A percentile compares a stretch with the other conserved stretches of the same genome.
phyloP scores from a whole-genome alignment of 2,797 vertebrate species.

The Pampus argenteus region DNA sequence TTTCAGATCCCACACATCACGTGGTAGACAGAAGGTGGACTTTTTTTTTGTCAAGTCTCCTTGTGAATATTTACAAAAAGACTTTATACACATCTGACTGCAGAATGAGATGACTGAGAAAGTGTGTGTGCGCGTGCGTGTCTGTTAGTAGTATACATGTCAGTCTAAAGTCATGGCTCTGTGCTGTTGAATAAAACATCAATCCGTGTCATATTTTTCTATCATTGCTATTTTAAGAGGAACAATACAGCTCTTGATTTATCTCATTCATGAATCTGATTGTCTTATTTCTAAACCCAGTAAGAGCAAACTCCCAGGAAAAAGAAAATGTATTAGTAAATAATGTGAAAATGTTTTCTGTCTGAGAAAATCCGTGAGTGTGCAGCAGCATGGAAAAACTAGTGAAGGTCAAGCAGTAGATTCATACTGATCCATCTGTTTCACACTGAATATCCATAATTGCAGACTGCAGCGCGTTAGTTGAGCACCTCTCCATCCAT shows the following conservation, averaged over 20 bases:
- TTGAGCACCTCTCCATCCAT: background rate
- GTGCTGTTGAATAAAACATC: constrained; percentile 75
- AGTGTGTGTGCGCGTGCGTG: background rate
- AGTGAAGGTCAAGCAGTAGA: constrained; percentile 60
- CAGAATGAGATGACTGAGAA: no score
- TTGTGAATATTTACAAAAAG: constrained; percentile 1
- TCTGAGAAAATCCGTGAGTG: constrained; percentile 32
- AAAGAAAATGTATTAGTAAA: constrained; percentile 34
- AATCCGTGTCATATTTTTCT: constrained; percentile 34
- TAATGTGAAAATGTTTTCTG: constrained; percentile 46
- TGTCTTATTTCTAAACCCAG: constrained; percentile 54
- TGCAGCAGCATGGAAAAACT: background rate
- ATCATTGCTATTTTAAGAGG: constrained; percentile 54
- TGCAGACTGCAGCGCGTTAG: constrained; percentile 5
- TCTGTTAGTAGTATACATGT: constrained; percentile 19
- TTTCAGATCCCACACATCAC: background rate
- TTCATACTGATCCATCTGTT: constrained; percentile 23
- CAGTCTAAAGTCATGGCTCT: constrained; percentile 34
- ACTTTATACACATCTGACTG: background rate
- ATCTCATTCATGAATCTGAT: constrained; percentile 52
- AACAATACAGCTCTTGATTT: constrained; percentile 24
- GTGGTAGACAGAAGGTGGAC: background rate
- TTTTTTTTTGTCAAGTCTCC: constrained; percentile 4
- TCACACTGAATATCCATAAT: constrained; percentile 27
- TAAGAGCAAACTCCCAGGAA: constrained; percentile 18